These are phyloP conservation scores for Sinhomidia bicolor DNA, from an alignment of 2,888 invertebrate species.

Conservation along the genomic window DNA sequence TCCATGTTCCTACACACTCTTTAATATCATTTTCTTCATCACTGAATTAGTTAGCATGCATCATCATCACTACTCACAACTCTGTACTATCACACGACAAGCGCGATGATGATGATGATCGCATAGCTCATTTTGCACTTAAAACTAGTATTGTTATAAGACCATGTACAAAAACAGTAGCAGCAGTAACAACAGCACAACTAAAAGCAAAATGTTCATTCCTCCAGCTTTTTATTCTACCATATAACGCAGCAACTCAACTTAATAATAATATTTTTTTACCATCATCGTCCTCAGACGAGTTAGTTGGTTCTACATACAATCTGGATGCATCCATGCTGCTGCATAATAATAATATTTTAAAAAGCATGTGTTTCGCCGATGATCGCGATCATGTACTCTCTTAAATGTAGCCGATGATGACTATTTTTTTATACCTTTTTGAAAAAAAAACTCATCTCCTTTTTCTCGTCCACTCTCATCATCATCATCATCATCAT, in stretches of 20 bases:
- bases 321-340: neutral
- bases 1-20: constrained; percentile 41
- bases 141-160: constrained; percentile 11
- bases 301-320: too few species aligned
- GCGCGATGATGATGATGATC: neutral
- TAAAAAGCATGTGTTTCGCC: constrained; percentile 24
- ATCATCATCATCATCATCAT: constrained; percentile 2
- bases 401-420: constrained; percentile 28
- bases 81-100: neutral
- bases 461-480: constrained; percentile 10
- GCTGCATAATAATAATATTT: neutral
- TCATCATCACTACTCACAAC: neutral
- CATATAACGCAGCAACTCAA: too few species aligned
- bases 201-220: too few species aligned
- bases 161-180: too few species aligned
- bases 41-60: constrained; percentile 31
- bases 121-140: constrained; percentile 25
- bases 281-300: neutral
- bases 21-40: neutral
- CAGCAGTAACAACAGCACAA: too few species aligned
- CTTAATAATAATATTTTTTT: neutral
- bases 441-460: neutral
- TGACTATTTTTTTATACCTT: neutral
- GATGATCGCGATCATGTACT: too few species aligned
- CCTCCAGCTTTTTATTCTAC: too few species aligned